These are phyloP conservation scores for Uromys caudimaculatus DNA, from an alignment of 2,797 vertebrate genomes.

Conservation along the genomic window DNA sequence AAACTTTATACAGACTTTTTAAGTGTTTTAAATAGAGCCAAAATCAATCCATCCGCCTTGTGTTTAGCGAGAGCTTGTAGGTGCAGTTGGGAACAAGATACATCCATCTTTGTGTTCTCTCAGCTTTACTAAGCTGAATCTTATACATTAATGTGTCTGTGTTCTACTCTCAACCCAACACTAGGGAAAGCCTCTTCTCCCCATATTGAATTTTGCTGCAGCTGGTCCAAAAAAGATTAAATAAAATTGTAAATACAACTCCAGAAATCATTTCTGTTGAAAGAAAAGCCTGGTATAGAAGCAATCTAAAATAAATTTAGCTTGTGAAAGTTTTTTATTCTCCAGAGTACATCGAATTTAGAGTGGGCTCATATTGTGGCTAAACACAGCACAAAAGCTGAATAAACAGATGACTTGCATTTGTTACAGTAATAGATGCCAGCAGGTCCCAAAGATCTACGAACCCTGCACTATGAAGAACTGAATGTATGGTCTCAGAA, in stretches of 20 bases:
- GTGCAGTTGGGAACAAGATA: conserved; percentile 44
- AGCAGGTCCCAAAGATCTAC: not conserved
- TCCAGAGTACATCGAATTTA: conserved; percentile 24
- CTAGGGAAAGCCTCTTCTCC: not conserved
- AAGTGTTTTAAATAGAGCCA: conserved; percentile 74
- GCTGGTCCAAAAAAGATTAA: conserved; percentile 50
- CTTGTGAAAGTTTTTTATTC: conserved; percentile 59
- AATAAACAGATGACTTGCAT: conserved; percentile 55
- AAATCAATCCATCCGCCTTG: conserved; percentile 77
- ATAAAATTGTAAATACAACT: conserved; percentile 26
- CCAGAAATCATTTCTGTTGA: conserved; percentile 63
- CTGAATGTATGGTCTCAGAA: not conserved
- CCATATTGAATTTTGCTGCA: conserved; percentile 60
- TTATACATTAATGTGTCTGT: not conserved
- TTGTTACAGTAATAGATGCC: conserved; percentile 48
- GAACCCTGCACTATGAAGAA: not conserved
- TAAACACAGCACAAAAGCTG: not conserved
- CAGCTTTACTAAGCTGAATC: conserved; percentile 7
- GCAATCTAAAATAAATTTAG: conserved; percentile 38
- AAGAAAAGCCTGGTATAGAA: conserved; percentile 49
- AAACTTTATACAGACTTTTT: conserved; percentile 45
- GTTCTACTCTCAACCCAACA: conserved; percentile 36
- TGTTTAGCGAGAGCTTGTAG: conserved; percentile 74
- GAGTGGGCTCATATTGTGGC: not conserved
- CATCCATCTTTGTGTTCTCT: conserved; percentile 61